Conservation (phyloP, 2,113 vertebrate species). For the Chrysochloris asiatica region DNA sequence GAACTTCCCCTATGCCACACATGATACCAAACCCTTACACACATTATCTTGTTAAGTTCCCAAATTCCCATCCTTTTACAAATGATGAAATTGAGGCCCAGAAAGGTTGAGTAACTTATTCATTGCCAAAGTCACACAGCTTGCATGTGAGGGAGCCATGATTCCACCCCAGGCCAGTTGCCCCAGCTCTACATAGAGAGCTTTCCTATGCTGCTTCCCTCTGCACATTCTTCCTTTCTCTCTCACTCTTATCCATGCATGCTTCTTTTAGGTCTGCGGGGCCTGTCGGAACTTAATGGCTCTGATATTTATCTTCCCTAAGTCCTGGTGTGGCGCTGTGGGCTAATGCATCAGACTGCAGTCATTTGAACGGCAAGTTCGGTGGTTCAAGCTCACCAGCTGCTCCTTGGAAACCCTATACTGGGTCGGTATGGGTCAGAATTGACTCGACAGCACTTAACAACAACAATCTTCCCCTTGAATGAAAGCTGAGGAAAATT, state of each 20-base stretch:
- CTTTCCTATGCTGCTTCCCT: neutral
- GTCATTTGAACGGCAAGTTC: too few relatives aligned
- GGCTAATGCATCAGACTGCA: too few relatives aligned
- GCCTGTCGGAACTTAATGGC: neutral
- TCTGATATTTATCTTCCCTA: neutral
- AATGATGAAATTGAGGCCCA: conserved; percentile 42
- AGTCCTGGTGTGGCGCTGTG: too few relatives aligned
- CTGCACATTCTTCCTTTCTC: neutral
- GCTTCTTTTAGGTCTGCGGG: neutral
- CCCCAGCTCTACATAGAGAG: neutral
- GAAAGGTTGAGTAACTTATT: neutral
- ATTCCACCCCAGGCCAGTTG: neutral
- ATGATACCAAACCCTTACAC: neutral
- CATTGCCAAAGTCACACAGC: neutral
- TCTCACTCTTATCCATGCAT: neutral
- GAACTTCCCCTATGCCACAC: neutral
- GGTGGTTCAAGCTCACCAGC: too few relatives aligned
- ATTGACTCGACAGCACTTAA: too few relatives aligned
- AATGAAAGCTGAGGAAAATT: neutral
- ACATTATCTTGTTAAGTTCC: neutral
- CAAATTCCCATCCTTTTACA: conserved; percentile 1
- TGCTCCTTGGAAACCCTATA: too few relatives aligned
- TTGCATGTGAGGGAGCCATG: neutral
- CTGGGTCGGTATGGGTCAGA: too few relatives aligned
- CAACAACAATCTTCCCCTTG: too few relatives aligned